Evolutionary conservation across 2,113 vertebrate genomes (phyloP).

Genomic region (Scomber japonicus): DNA sequence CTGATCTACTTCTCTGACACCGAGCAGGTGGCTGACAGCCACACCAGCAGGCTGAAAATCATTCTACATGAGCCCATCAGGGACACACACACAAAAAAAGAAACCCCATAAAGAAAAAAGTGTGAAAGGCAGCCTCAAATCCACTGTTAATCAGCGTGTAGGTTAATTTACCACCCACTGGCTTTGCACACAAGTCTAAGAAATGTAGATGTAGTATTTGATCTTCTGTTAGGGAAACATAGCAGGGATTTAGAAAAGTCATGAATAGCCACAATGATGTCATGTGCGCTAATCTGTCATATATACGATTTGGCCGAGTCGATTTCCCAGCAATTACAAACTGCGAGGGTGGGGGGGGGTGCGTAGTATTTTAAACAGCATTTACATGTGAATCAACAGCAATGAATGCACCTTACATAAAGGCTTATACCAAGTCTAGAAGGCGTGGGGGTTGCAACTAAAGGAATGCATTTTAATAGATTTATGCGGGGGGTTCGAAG

Average conservation of each 20-base stretch:
- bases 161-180: slow-evolving; percentile 69
- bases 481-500: slow-evolving; percentile 29
- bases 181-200: slow-evolving; percentile 47
- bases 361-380: slow-evolving; percentile 65
- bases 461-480: slow-evolving; percentile 66
- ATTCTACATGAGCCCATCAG: slow-evolving; percentile 44
- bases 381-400: slow-evolving; percentile 84
- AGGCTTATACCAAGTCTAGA: slow-evolving; percentile 57
- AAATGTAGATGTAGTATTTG: slow-evolving; percentile 59
- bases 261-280: slow-evolving; percentile 59
- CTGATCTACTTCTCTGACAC: slow-evolving; percentile 52
- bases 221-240: slow-evolving; percentile 51
- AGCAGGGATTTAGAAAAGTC: slow-evolving; percentile 33
- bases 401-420: slow-evolving; percentile 64
- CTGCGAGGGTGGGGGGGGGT: slow-evolving; percentile 35
- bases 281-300: slow-evolving; percentile 67
- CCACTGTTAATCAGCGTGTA: slow-evolving; percentile 68
- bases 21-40: slow-evolving; percentile 45
- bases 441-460: slow-evolving; percentile 17
- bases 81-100: slow-evolving; percentile 27
- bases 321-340: slow-evolving; percentile 73
- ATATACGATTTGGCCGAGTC: slow-evolving; percentile 61
- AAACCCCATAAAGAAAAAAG: neutral
- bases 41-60: slow-evolving; percentile 51
- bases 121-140: slow-evolving; percentile 51